Conservation (phyloP, 1,140 invertebrate genomes). For the Brachystomella parvula region DNA sequence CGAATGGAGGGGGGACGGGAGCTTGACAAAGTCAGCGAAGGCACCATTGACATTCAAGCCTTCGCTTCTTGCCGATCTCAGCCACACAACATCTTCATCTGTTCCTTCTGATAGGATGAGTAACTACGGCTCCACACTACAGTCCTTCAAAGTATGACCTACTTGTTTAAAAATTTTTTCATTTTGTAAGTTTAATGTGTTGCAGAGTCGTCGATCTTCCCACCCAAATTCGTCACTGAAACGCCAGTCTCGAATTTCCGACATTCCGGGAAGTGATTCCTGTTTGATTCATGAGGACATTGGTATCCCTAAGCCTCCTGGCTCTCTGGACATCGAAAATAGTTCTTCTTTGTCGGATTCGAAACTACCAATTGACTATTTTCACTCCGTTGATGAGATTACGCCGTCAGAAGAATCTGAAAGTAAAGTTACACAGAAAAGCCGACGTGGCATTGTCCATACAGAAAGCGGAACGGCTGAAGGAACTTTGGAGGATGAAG, state of each 20-base stretch:
- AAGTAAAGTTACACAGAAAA: not conserved
- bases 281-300: not conserved
- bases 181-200: not conserved
- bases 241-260: slow-evolving; percentile 19
- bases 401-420: not conserved
- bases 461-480: not conserved
- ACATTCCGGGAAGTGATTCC: slow-evolving; percentile 4
- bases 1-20: slow-evolving; percentile 27
- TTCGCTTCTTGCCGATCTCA: slow-evolving; percentile 29
- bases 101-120: slow-evolving; percentile 27
- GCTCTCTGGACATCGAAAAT: not conserved
- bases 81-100: slow-evolving; percentile 30
- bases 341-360: slow-evolving; percentile 59
- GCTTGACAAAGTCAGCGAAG: slow-evolving; percentile 14
- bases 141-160: slow-evolving; percentile 16
- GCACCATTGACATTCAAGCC: slow-evolving; percentile 32
- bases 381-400: slow-evolving; percentile 43
- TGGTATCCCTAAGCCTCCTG: not conserved
- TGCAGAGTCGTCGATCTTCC: slow-evolving; percentile 23
- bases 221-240: slow-evolving; percentile 21
- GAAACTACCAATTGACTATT: slow-evolving; percentile 63
- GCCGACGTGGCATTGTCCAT: not conserved
- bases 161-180: not conserved
- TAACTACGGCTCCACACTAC: slow-evolving; percentile 20
- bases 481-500: slow-evolving; percentile 18